Base-by-base conservation (phyloP, 2,888 invertebrate species). In the Agrilus cyanescens region DNA sequence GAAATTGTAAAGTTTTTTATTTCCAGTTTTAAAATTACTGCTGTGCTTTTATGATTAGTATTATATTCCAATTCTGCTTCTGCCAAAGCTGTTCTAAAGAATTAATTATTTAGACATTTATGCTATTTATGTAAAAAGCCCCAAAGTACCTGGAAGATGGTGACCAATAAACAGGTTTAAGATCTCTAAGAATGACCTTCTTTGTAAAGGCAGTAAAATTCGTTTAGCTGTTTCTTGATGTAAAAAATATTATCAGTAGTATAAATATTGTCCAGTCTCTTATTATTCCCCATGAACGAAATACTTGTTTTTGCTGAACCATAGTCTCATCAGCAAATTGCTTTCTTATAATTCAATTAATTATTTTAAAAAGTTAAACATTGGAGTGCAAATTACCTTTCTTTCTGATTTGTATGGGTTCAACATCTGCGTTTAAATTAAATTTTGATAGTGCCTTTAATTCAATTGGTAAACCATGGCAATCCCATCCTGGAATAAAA, bases 401-500 rank as follows among this genome's bases (percentile, higher is more conserved):
- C 32, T 62, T 53, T 41, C 79, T 65, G 53, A 79, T 73, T 57
- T 72, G 58, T 20, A 74, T 38, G 12, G 76, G 63, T 43, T 63
- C 68, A 15, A 57, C 48, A 14, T 58, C 53, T 1, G 60, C 51
- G 40, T 67, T 70, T 53, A 31, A 69, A 13, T 4, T 70, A 0
- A 65, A 60, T 48, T 69, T 69, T 39, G 72, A 71, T 37, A 87
- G 60, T 1, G 88, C 95, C 72, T 95, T 96, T 5, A 94, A 68
- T 68, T 99, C 98, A 57, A 99, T 98, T 1, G 98, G 98, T 38
- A 98, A 70, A 0, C 98, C 98, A 65, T 98, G 98, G 61, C 98
- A 99, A 63, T 99, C 98, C 97, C 97, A 98, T 0, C 98, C 98
- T 1, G 95, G 94, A 12, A 83, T 66, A 61, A 85, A 98, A 60